Base-by-base conservation (phyloP, 2,888 invertebrate genomes). In the Congeria kusceri region DNA sequence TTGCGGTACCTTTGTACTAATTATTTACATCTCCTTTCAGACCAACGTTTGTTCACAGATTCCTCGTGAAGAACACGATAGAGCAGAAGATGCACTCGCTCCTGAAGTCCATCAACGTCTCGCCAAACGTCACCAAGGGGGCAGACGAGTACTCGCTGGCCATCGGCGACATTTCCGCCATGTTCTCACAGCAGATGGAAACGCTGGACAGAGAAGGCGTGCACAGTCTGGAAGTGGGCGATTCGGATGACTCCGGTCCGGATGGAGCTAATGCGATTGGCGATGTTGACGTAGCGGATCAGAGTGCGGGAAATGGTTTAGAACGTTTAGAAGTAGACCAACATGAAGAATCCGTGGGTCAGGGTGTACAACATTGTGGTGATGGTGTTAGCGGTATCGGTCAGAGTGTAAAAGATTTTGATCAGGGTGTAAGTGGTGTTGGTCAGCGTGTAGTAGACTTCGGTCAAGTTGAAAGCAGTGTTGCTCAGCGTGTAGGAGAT, bases 31-130 rank as follows among this genome's bases (percentile, higher is more conserved):
- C 64, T 67, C 20, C 66, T 85, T 93, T 86, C 90, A 95, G 95
- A 89, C 94, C 95, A 47, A 96, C 96, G 0, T 94, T 95, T 49
- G 95, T 97, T 0, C 96, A 96, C 93, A 95, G 96, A 69, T 96
- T 97, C 91, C 93, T 96, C 62, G 95, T 96, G 13, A 90, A 91
- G 75, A 94, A 95, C 76, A 96, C 96, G 0, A 95, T 97, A 25
- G 97, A 97, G 91, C 96, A 96, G 90, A 95, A 95, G 71, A 95
- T 96, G 72, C 83, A 87, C 46, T 57, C 69, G 0, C 84, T 91
- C 84, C 78, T 91, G 25, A 85, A 88, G 58, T 75, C 87, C 7
- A 84, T 86, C 11, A 80, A 87, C 58, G 53, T 53, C 25, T 83
- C 66, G 25, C 81, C 78, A 29, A 67, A 77, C 11, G 58, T 78